These are phyloP conservation scores for Athetis lepigone DNA, from an alignment of 2,888 invertebrate species.

Conservation along the genomic window DNA sequence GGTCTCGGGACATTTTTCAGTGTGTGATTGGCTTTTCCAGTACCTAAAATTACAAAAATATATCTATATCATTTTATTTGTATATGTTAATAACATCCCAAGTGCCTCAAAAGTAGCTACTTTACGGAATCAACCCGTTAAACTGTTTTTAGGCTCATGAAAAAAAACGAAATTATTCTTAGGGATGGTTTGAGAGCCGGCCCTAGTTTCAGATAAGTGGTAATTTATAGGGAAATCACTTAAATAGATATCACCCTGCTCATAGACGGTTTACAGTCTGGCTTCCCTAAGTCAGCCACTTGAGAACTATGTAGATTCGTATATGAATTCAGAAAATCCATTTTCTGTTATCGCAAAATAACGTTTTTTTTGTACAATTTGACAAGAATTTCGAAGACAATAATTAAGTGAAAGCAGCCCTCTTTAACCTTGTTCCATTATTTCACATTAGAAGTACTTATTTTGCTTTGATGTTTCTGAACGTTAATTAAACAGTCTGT, in stretches of 20 bases:
- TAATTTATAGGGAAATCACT: slow-evolving; percentile 52
- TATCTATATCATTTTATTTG: neutral
- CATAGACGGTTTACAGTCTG: slow-evolving; percentile 16
- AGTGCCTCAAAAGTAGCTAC: neutral
- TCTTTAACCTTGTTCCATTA: slow-evolving; percentile 13
- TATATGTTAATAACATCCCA: neutral
- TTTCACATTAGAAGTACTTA: slow-evolving; percentile 30
- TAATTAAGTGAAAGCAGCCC: neutral
- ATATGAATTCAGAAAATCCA: slow-evolving; percentile 7
- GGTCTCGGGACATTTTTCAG: neutral
- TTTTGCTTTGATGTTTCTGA: slow-evolving; percentile 43
- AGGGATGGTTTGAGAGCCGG: slow-evolving; percentile 24
- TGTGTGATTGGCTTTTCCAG: neutral
- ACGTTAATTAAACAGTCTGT: slow-evolving; percentile 27
- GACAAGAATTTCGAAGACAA: neutral
- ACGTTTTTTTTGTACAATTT: neutral
- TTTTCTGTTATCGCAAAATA: neutral
- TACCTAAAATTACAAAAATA: neutral
- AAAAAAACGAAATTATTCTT: slow-evolving; percentile 3
- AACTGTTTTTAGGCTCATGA: too few relatives aligned
- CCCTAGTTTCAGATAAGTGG: slow-evolving; percentile 37
- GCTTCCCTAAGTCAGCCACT: slow-evolving; percentile 21
- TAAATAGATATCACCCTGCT: slow-evolving; percentile 18
- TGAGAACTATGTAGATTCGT: slow-evolving; percentile 3
- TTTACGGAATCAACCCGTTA: neutral